Conservation (phyloP, 2,888 invertebrate genomes). For the Aphelenchoides bicaudatus region DNA sequence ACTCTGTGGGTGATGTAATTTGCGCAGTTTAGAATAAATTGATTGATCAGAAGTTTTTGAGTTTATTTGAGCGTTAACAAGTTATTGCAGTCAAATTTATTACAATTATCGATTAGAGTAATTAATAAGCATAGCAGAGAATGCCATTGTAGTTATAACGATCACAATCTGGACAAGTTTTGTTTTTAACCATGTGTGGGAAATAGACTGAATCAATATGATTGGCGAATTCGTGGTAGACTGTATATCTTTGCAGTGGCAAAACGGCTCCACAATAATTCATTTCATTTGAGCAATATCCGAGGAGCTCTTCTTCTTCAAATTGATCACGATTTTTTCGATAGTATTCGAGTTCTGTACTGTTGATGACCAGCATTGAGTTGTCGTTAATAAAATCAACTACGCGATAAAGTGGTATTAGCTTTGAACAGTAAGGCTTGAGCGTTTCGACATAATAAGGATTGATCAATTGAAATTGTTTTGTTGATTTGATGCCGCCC, state of each 20-base stretch:
- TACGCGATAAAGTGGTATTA: not conserved
- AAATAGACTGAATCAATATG: not conserved
- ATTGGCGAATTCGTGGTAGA: constrained; percentile 10
- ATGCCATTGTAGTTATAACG: too few species aligned
- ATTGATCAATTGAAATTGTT: too few species aligned
- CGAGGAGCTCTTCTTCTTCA: not conserved
- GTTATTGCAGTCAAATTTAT: too few species aligned
- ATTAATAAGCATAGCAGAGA: too few species aligned
- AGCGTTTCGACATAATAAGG: not conserved
- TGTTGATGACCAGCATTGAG: not conserved
- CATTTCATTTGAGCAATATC: not conserved
- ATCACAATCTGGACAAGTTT: too few species aligned
- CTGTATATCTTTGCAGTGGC: not conserved
- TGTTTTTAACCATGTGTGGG: too few species aligned
- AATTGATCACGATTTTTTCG: constrained; percentile 4
- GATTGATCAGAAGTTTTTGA: too few species aligned
- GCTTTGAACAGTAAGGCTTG: not conserved
- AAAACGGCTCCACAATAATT: not conserved
- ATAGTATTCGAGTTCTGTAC: not conserved
- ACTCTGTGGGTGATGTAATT: too few species aligned
- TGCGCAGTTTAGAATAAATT: too few species aligned
- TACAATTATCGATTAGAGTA: too few species aligned
- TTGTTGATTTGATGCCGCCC: not conserved
- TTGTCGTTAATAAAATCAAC: constrained; percentile 6
- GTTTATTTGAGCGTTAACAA: too few species aligned